phyloP scores from a whole-genome alignment of 1,140 invertebrate species.

The Apis cerana region DNA sequence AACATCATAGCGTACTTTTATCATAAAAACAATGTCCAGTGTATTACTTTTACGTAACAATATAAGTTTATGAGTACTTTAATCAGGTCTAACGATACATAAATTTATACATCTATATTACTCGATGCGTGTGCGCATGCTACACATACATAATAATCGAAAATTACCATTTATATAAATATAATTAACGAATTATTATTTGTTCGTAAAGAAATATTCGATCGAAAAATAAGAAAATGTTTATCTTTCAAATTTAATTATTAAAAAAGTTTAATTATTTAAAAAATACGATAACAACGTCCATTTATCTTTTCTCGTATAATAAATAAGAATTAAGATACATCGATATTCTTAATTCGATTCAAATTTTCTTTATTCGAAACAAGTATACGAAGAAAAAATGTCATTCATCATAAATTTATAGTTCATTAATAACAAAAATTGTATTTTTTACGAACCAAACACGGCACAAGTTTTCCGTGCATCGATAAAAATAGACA shows the following conservation, averaged over 20 bases:
- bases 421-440: background rate
- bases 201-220: background rate
- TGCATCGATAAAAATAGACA: background rate
- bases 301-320: slow-evolving; percentile 28
- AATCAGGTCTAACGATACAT: slow-evolving; percentile 36
- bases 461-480: background rate
- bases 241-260: slow-evolving; percentile 9
- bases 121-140: slow-evolving; percentile 3
- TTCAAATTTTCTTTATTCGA: slow-evolving; percentile 7
- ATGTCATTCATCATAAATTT: slow-evolving; percentile 30
- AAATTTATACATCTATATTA: slow-evolving; percentile 5
- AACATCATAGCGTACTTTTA: slow-evolving; percentile 26
- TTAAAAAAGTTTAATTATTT: background rate
- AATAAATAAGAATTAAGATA: slow-evolving; percentile 40
- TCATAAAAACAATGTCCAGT: slow-evolving; percentile 9
- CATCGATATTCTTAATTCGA: slow-evolving; percentile 3
- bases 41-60: slow-evolving; percentile 31
- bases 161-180: slow-evolving; percentile 36
- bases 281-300: slow-evolving; percentile 1
- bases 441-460: slow-evolving; percentile 3
- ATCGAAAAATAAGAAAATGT: background rate
- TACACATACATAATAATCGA: slow-evolving; percentile 13
- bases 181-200: slow-evolving; percentile 15
- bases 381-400: background rate
- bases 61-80: slow-evolving; percentile 38